Percentiles rank a stretch among this genome's conserved stretches.
phyloP scores from a whole-genome alignment of 1,140 invertebrate species.

The Nylanderia fulva region DNA sequence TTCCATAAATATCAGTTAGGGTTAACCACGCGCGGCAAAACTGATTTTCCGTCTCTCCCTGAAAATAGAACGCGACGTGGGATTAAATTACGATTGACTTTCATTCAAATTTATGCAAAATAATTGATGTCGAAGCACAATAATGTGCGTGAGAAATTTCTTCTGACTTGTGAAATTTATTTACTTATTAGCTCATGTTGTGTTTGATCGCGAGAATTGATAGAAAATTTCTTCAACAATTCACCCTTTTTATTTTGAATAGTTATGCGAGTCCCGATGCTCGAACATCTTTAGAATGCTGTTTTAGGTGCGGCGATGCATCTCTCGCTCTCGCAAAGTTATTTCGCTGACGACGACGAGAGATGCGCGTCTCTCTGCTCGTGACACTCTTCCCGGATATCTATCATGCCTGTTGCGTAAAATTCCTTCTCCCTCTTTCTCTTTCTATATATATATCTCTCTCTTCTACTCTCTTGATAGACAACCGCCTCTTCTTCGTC shows the following conservation, averaged over 20 bases:
- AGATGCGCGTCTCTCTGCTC: slow-evolving; percentile 55
- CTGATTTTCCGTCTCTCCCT: neutral
- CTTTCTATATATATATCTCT: neutral
- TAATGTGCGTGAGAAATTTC: neutral
- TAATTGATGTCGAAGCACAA: neutral
- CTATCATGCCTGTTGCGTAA: slow-evolving; percentile 44
- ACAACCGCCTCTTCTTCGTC: slow-evolving; percentile 17
- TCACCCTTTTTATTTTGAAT: neutral
- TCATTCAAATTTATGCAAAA: slow-evolving; percentile 1
- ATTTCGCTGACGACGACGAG: neutral
- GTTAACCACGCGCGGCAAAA: neutral
- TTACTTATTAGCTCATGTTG: neutral
- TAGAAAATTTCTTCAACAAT: neutral
- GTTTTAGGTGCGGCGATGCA: slow-evolving; percentile 46
- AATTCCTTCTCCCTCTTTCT: slow-evolving; percentile 25
- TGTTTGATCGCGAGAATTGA: neutral
- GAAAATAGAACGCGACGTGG: neutral
- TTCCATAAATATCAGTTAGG: slow-evolving; percentile 43
- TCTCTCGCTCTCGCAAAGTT: slow-evolving; percentile 20
- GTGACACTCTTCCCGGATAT: slow-evolving; percentile 58
- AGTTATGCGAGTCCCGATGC: neutral
- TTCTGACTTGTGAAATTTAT: neutral
- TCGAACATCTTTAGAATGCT: slow-evolving; percentile 25
- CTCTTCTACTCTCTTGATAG: slow-evolving; percentile 20
- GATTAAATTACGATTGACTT: neutral